Conservation (phyloP, 2,797 vertebrate genomes). For the Rhinophrynus dorsalis region DNA sequence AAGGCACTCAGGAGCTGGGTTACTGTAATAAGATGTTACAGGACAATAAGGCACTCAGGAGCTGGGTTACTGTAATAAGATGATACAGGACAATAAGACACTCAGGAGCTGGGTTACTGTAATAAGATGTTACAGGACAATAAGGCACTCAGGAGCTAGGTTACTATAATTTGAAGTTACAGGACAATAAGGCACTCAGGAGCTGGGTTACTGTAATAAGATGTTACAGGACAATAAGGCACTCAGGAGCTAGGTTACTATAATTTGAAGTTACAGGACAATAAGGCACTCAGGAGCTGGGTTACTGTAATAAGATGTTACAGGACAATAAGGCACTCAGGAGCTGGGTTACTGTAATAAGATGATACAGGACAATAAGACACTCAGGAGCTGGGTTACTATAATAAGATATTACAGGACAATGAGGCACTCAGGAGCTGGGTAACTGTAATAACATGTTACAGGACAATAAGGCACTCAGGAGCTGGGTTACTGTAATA, state of each 20-base stretch:
- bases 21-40: background rate
- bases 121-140: background rate
- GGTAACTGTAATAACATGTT: background rate
- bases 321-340: background rate
- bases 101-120: background rate
- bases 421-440: background rate
- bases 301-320: constrained; percentile 21
- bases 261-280: constrained; percentile 4
- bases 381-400: background rate
- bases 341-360: background rate
- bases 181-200: background rate
- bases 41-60: background rate
- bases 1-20: background rate
- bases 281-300: constrained; percentile 1
- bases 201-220: background rate
- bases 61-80: background rate
- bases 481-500: background rate
- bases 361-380: background rate
- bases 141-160: background rate
- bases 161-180: background rate
- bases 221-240: background rate
- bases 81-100: background rate
- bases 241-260: constrained; percentile 11
- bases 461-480: background rate
- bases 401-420: background rate